Evolutionary conservation across 2,888 invertebrate species (phyloP).

Genomic region (Orchesellides sinensis): DNA sequence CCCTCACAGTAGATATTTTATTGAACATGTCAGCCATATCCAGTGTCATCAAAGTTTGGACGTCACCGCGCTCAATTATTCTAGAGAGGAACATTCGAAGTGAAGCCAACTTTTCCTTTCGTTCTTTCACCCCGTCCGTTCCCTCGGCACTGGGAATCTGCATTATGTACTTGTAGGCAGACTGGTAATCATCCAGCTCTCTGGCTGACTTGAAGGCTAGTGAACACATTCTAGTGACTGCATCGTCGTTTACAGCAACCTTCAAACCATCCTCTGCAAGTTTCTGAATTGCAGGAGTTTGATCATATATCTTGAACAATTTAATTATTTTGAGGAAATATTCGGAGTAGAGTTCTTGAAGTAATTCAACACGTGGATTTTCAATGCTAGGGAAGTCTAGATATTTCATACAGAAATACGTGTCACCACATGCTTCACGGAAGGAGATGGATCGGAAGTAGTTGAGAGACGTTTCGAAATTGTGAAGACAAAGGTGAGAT

Average conservation of each 20-base stretch:
- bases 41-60: constrained; percentile 69
- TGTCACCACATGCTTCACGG: constrained; percentile 64
- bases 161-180: constrained; percentile 70
- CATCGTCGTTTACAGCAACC: constrained; percentile 54
- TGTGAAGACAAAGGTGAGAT: constrained; percentile 67
- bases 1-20: constrained; percentile 57
- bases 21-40: constrained; percentile 69
- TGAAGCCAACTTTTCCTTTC: constrained; percentile 71
- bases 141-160: constrained; percentile 51
- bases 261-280: constrained; percentile 68
- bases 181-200: constrained; percentile 65
- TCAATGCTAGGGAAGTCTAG: constrained; percentile 42
- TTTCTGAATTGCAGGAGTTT: constrained; percentile 63
- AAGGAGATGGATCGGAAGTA: constrained; percentile 67
- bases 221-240: constrained; percentile 70
- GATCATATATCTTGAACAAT: constrained; percentile 72
- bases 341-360: constrained; percentile 29
- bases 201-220: constrained; percentile 73
- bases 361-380: constrained; percentile 36
- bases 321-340: constrained; percentile 67
- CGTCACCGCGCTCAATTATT: constrained; percentile 68
- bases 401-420: constrained; percentile 69
- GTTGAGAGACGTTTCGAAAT: constrained; percentile 61
- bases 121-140: constrained; percentile 32
- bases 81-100: constrained; percentile 69